Percentiles rank a stretch among this genome's conserved stretches.
These are phyloP conservation scores for Micronycteris hirsuta DNA, from an alignment of 2,113 vertebrate genomes.

Conservation along the genomic window DNA sequence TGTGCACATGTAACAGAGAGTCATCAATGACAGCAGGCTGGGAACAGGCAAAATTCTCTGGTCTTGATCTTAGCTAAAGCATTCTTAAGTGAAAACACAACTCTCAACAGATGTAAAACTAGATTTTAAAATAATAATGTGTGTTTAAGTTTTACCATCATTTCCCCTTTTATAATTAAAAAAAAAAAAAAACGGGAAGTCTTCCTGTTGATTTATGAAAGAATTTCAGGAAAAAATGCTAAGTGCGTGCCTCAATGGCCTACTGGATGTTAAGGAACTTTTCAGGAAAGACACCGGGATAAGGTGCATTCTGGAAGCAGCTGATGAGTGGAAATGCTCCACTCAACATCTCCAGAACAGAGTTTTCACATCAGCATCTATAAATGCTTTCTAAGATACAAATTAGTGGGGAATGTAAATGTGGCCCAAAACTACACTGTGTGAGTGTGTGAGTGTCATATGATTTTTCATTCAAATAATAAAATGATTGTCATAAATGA, in stretches of 20 bases:
- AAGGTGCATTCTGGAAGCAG: neutral
- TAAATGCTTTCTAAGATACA: neutral
- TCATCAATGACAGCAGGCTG: neutral
- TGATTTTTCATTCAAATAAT: neutral
- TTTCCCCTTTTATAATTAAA: conserved; percentile 20
- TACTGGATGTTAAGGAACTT: neutral
- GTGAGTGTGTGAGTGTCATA: neutral
- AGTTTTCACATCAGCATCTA: neutral
- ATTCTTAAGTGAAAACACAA: conserved; percentile 51
- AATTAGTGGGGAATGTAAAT: neutral
- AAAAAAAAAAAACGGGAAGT: neutral
- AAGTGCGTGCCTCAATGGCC: neutral
- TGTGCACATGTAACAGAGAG: neutral
- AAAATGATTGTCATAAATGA: neutral
- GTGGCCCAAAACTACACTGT: neutral
- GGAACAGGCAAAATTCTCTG: neutral
- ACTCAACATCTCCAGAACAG: neutral
- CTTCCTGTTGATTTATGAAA: conserved; percentile 34
- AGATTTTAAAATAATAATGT: conserved; percentile 46
- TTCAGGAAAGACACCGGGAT: neutral
- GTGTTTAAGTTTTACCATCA: conserved; percentile 16
- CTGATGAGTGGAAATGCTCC: neutral
- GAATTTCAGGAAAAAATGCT: conserved; percentile 28
- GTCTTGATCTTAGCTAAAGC: conserved; percentile 30
- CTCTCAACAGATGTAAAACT: conserved; percentile 30